Evolutionary conservation across 2,113 vertebrate species (phyloP), one percentile per base, ranked within the genome.

Genomic region (Macrotus californicus): DNA sequence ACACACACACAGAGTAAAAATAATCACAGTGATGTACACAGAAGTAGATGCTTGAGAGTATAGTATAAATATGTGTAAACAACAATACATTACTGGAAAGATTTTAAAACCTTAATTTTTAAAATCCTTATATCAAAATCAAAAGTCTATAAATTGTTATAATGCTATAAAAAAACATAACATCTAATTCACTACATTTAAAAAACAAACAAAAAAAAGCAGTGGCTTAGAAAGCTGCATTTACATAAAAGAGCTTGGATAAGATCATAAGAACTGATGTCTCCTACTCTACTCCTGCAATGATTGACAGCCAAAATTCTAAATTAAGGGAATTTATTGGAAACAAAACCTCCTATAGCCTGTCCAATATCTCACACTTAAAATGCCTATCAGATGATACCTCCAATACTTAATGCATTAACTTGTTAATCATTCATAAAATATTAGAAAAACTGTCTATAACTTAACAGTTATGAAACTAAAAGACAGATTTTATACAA

Each of bases 11-110:
- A 19, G 29, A 39, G 16, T 56, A 87, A 90, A 92, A 89, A 87
- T 67, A 69, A 76, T 77, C n/a, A 75, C 56, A 64, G 72, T 34
- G 24, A 73, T 67, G 29, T 31, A 43, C 36, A 12, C 16, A 93
- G 52, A 94, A 86, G 73, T 48, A 85, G 26, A 14, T 34, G 86
- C 70, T 81, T 70, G 39, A 66, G 61, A 89, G 19, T 84, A 72
- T 14, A 95, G 41, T n/a, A 73, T n/a, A 81, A 39, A 61, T 72
- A 82, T 73, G 41, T 88, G 3, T 54, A 89, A 86, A 46, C 34
- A 69, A 93, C 12, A 61, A 66, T 34, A 46, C 91, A 93, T 95
- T 89, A 94, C 54, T 84, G 18, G 54, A 72, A 92, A 93, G 5
- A 48, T 77, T 84, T 84, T 67, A 46, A 89, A 79, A 84, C 21